Evolutionary conservation across 1,140 invertebrate genomes (phyloP).

Genomic region (Zaprionus capensis): DNA sequence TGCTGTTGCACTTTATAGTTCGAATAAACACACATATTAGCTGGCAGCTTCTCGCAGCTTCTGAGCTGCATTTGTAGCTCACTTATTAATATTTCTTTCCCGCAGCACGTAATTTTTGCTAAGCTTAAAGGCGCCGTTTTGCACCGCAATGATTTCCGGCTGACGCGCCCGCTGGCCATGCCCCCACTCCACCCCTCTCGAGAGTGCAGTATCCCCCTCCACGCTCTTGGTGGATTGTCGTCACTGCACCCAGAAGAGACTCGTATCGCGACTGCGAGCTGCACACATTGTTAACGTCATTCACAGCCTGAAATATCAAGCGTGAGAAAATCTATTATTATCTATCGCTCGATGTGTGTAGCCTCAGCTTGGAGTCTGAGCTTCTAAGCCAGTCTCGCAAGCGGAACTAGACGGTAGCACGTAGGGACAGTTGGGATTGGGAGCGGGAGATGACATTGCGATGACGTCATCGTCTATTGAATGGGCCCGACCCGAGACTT

Average conservation of each 20-base stretch:
- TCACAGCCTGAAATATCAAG: constrained; percentile 80
- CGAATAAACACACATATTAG: constrained; percentile 73
- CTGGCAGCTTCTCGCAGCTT: constrained; percentile 10
- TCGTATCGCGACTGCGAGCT: constrained; percentile 30
- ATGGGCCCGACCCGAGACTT: constrained; percentile 32
- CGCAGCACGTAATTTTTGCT: constrained; percentile 68
- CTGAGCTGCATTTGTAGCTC: constrained; percentile 60
- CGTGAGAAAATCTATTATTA: constrained; percentile 83
- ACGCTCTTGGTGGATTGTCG: constrained; percentile 8
- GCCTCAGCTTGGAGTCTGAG: constrained; percentile 51
- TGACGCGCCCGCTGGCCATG: constrained; percentile 46
- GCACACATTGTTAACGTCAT: constrained; percentile 82
- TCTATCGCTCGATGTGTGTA: constrained; percentile 65
- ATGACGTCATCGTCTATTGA: constrained; percentile 47
- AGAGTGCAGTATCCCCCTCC: neutral
- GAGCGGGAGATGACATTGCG: constrained; percentile 46
- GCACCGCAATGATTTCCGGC: constrained; percentile 75
- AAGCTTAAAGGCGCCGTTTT: constrained; percentile 65
- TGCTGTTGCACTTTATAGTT: constrained; percentile 57
- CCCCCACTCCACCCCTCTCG: constrained; percentile 21
- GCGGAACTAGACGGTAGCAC: constrained; percentile 51
- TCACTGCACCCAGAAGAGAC: constrained; percentile 49
- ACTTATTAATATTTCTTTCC: constrained; percentile 73
- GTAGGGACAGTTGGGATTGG: constrained; percentile 46
- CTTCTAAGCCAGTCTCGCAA: constrained; percentile 35